Percentiles rank a stretch among this genome's conserved stretches.
Evolutionary conservation across 1,140 invertebrate species (phyloP).

Genomic region (Penaeus chinensis): DNA sequence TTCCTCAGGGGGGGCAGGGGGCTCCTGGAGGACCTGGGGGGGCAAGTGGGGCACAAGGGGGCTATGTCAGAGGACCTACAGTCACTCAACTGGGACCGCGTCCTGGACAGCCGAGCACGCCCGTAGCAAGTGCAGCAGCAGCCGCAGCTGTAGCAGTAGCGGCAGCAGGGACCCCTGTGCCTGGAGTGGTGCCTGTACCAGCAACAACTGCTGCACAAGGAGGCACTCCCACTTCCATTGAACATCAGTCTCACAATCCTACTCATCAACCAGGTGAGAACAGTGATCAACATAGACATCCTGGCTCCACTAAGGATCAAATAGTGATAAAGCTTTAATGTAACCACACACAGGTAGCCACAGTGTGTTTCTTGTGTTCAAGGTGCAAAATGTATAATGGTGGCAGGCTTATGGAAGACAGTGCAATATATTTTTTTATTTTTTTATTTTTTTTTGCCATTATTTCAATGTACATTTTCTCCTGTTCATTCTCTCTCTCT

Average conservation of each 20-base stretch:
- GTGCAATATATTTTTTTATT: too few species aligned
- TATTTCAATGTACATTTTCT: too few species aligned
- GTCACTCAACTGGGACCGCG: conserved; percentile 44
- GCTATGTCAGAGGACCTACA: conserved; percentile 43
- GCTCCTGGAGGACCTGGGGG: conserved; percentile 44
- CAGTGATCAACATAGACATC: too few species aligned
- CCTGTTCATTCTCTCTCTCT: too few species aligned
- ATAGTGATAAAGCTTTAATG: too few species aligned
- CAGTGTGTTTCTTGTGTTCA: too few species aligned
- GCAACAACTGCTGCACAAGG: conserved; percentile 35
- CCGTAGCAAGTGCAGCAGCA: conserved; percentile 6
- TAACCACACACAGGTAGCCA: too few species aligned
- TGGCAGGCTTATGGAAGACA: too few species aligned
- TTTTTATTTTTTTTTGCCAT: too few species aligned
- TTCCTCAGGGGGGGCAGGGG: conserved; percentile 51
- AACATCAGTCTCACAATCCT: conserved; percentile 50
- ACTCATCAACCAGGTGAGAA: conserved; percentile 44
- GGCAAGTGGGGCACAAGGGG: conserved; percentile 33
- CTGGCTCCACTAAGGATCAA: too few species aligned
- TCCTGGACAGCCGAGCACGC: conserved; percentile 35
- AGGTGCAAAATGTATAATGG: too few species aligned
- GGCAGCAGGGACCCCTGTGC: conserved; percentile 21
- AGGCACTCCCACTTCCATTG: conserved; percentile 35
- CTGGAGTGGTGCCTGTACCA: conserved; percentile 38
- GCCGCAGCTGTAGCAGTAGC: conserved; percentile 20